Conservation (phyloP, 2,113 vertebrate genomes). For the Corythaeola cristata region DNA sequence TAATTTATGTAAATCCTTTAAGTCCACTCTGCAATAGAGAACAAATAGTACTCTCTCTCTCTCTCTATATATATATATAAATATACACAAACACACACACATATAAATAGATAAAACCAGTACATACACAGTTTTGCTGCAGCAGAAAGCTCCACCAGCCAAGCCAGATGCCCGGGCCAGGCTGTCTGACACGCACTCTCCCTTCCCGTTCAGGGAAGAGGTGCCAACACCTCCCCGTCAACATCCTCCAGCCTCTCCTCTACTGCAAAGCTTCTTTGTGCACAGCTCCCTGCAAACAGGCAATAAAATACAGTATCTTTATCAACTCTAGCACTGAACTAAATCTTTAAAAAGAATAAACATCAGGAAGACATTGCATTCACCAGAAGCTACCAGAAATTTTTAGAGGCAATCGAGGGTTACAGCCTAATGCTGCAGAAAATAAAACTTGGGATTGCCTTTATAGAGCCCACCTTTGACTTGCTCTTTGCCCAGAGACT, state of each 20-base stretch:
- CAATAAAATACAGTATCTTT: not conserved
- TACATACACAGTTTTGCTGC: accelerated
- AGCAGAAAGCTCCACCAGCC: accelerated
- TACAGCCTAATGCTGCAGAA: accelerated
- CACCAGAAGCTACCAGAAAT: not conserved
- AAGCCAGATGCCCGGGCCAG: accelerated
- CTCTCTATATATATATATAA: too few relatives aligned
- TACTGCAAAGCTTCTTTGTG: not conserved
- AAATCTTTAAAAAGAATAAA: not conserved
- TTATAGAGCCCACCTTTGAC: not conserved
- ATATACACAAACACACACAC: accelerated
- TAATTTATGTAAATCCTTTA: not conserved
- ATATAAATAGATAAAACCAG: accelerated
- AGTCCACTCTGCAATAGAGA: not conserved
- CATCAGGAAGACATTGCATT: accelerated
- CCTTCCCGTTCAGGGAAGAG: not conserved
- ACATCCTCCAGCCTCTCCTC: not conserved
- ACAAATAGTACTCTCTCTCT: accelerated
- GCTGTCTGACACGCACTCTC: accelerated
- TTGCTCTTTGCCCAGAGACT: not conserved
- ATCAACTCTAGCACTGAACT: accelerated
- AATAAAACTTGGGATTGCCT: not conserved
- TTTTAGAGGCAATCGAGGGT: not conserved
- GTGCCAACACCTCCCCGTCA: not conserved
- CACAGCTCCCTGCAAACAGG: not conserved